Evolutionary conservation across 2,113 vertebrate species (phyloP).

Genomic region (Macaca nemestrina): DNA sequence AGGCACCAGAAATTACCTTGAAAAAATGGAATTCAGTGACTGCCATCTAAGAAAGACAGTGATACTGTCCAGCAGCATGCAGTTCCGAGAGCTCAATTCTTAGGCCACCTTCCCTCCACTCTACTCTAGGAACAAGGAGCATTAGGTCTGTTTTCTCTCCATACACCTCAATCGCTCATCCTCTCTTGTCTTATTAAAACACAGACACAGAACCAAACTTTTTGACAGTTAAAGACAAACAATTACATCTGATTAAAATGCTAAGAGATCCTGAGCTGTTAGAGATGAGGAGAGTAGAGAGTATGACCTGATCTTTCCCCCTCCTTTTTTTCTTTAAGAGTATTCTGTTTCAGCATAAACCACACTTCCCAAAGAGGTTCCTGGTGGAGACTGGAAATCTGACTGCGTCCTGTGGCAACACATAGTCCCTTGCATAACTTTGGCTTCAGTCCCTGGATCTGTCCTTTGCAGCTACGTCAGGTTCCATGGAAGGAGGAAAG

Average conservation of each 20-base stretch:
- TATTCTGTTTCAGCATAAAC: constrained; percentile 74
- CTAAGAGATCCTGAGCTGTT: constrained; percentile 72
- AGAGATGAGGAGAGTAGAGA: constrained; percentile 50
- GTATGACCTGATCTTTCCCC: constrained; percentile 26
- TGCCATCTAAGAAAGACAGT: constrained; percentile 7
- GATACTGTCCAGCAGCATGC: constrained; percentile 55
- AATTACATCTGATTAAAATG: constrained; percentile 53
- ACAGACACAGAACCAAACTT: constrained; percentile 1
- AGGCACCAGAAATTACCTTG: constrained; percentile 46
- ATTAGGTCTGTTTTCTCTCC: not conserved
- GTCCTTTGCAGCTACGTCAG: constrained; percentile 79
- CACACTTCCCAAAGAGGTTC: constrained; percentile 75
- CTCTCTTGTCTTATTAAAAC: constrained; percentile 16
- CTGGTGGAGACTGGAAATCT: constrained; percentile 61
- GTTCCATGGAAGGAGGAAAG: constrained; percentile 61
- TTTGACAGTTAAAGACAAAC: constrained; percentile 48
- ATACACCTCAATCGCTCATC: not conserved
- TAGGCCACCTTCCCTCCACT: not conserved
- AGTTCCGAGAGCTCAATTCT: constrained; percentile 23
- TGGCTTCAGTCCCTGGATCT: constrained; percentile 80
- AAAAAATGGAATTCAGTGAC: constrained; percentile 40
- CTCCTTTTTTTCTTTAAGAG: constrained; percentile 56
- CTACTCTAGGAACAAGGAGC: constrained; percentile 45
- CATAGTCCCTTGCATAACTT: constrained; percentile 72
- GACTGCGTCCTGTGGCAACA: constrained; percentile 40